Evolutionary conservation across 2,888 invertebrate species (phyloP).

Genomic region (Drosophila mulleri): DNA sequence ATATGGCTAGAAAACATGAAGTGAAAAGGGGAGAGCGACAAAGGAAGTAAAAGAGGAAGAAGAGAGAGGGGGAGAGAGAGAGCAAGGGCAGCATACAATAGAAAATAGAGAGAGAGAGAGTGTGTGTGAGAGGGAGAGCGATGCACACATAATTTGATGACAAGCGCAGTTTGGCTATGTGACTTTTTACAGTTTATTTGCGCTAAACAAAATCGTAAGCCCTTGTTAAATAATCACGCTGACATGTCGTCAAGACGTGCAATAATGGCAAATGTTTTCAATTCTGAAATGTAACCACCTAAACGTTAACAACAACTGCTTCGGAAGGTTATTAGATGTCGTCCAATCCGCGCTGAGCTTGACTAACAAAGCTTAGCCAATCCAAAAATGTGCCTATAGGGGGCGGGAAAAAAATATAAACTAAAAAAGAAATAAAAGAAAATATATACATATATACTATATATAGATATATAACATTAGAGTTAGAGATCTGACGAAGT

Average conservation of each 20-base stretch:
- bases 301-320: conserved; percentile 5
- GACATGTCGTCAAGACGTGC: conserved; percentile 73
- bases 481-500: neutral
- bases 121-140: neutral
- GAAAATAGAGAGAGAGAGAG: too few species aligned
- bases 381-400: neutral
- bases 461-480: neutral
- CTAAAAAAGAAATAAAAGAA: neutral
- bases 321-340: conserved; percentile 39
- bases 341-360: neutral
- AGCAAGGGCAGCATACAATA: neutral
- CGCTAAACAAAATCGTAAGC: conserved; percentile 33
- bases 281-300: conserved; percentile 42
- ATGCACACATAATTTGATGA: conserved; percentile 53
- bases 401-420: neutral
- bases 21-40: neutral
- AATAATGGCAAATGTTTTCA: conserved; percentile 56
- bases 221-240: conserved; percentile 68
- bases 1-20: conserved; percentile 2
- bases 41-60: neutral
- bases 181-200: conserved; percentile 58
- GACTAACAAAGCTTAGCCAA: neutral
- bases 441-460: neutral
- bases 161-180: conserved; percentile 53
- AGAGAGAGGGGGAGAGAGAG: neutral